These are phyloP conservation scores for Stenolophus ochropezus DNA, from an alignment of 2,888 invertebrate genomes.

Conservation along the genomic window DNA sequence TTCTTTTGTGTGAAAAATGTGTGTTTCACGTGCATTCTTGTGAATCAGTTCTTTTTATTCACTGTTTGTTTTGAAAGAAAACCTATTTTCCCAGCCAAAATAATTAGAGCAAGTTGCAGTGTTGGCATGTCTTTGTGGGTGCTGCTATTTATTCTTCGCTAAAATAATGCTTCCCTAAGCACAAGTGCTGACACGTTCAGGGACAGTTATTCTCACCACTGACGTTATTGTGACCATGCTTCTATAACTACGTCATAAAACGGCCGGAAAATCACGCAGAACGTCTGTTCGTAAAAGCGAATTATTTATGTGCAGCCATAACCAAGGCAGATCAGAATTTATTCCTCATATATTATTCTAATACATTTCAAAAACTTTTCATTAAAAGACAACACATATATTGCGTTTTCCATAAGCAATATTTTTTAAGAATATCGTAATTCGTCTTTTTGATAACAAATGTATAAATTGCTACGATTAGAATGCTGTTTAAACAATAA, in stretches of 20 bases:
- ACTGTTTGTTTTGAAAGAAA: conserved; percentile 32
- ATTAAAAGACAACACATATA: too few species aligned
- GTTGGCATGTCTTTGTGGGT: conserved; percentile 28
- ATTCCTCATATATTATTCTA: background rate
- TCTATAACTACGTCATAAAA: conserved; percentile 29
- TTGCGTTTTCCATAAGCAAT: too few species aligned
- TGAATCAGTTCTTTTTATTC: conserved; percentile 10
- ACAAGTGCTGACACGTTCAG: conserved; percentile 24
- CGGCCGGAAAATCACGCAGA: background rate
- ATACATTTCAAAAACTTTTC: background rate
- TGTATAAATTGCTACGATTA: too few species aligned
- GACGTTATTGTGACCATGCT: conserved; percentile 5
- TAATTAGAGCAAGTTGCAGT: conserved; percentile 16
- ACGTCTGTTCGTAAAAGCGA: background rate
- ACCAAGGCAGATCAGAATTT: background rate
- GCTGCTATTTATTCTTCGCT: conserved; percentile 21
- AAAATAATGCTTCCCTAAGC: conserved; percentile 16
- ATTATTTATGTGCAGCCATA: conserved; percentile 7
- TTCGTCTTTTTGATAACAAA: too few species aligned
- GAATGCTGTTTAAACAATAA: too few species aligned
- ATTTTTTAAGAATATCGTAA: too few species aligned
- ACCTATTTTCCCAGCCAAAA: background rate
- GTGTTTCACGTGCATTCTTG: background rate
- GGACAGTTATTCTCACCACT: conserved; percentile 21
- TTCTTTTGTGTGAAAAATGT: too few species aligned